Evolutionary conservation across 2,113 vertebrate species (phyloP).

Genomic region (Phocoena sinus): DNA sequence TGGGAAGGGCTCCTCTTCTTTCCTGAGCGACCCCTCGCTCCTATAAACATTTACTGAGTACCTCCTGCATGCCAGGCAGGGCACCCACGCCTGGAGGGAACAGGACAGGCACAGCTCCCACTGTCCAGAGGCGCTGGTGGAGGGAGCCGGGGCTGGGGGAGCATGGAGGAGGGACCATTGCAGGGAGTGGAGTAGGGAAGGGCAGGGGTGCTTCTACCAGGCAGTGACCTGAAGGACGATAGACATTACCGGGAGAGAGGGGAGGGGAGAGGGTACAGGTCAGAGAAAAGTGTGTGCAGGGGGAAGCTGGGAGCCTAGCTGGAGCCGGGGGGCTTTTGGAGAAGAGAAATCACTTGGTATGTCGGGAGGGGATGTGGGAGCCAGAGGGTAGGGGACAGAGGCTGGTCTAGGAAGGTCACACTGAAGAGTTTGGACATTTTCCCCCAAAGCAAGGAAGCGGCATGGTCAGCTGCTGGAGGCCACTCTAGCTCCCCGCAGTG

Average conservation of each 20-base stretch:
- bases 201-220: not conserved
- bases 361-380: not conserved
- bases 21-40: not conserved
- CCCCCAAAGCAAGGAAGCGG: not conserved
- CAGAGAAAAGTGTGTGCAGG: not conserved
- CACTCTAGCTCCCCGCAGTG: rapidly evolving
- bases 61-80: not conserved
- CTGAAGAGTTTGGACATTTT: not conserved
- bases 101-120: not conserved
- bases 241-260: not conserved
- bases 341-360: not conserved
- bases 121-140: not conserved
- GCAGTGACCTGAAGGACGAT: not conserved
- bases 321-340: not conserved
- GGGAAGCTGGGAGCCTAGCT: not conserved
- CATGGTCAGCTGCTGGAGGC: not conserved
- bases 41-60: not conserved
- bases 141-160: not conserved
- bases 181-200: not conserved
- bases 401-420: not conserved
- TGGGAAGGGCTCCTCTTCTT: not conserved
- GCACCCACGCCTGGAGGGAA: not conserved
- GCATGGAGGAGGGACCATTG: not conserved
- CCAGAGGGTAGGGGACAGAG: not conserved
- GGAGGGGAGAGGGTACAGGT: not conserved